Evolutionary conservation across 2,113 vertebrate genomes (phyloP), one percentile per base, ranked within the genome.

Genomic region (Uropsilus gracilis): DNA sequence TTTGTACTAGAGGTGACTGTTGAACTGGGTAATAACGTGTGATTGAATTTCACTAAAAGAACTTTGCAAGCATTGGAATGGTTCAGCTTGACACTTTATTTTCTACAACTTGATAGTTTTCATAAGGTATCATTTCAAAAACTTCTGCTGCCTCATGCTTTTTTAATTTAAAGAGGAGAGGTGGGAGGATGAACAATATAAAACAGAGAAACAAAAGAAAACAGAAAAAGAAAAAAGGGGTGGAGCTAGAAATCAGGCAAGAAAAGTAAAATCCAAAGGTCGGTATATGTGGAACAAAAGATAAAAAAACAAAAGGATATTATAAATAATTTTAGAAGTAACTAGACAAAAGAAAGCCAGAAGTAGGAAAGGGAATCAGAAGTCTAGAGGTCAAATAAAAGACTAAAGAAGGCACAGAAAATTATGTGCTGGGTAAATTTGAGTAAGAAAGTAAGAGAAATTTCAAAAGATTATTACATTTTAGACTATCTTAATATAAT

Each of bases 71-170:
- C 9, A 50, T 7, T 39, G 9, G 42, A 77, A 81, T 76, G 39
- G n/a, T 90, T 86, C 34, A 90, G 26, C 30, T 69, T 84, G 16
- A 71, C 68, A 42, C 9, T 71, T 22, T 26, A 71, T 28, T 30
- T 20, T 39, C 37, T 71, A 24, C 34, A 90, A 44, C 55, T 39
- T 87, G 48, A 81, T 61, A 86, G 93, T n/a, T 82, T 50, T 73
- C 59, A 26, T n/a, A 55, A 71, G 32, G 4, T 53, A 69, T 88
- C 10, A 86, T 94, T 95, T 94, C 1, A n/a, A 91, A 53, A 77
- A 17, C 1, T 77, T 18, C 4, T 90, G 17, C 1, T 26, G 2
- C 14, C 26, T 83, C 0, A 12, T 73, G 3, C 6, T 89, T 75
- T 71, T 94, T 12, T 63, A 30, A 11, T 2, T 63, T 14, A 8